phyloP scores from a whole-genome alignment of 2,888 invertebrate species.

The Macaria liturata region DNA sequence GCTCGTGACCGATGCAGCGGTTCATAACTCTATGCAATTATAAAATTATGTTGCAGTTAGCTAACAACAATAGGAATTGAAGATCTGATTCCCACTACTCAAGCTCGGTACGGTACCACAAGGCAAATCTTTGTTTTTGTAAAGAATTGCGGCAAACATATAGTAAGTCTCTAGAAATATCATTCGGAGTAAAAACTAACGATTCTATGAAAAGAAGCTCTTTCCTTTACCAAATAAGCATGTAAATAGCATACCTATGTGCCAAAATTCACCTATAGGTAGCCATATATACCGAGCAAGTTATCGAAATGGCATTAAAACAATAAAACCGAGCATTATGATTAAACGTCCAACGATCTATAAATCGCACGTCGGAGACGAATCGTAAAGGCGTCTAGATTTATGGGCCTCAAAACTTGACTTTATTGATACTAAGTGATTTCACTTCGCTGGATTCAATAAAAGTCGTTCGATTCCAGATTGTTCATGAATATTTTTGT shows the following conservation, averaged over 20 bases:
- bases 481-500: constrained; percentile 9
- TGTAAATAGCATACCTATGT: too few relatives aligned
- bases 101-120: too few relatives aligned
- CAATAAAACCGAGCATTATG: constrained; percentile 20
- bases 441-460: constrained; percentile 23
- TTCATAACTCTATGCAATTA: constrained; percentile 2
- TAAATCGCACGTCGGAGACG: constrained; percentile 22
- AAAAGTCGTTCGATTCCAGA: constrained; percentile 6
- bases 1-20: constrained; percentile 8
- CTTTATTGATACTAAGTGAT: constrained; percentile 31
- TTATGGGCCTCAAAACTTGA: constrained; percentile 27
- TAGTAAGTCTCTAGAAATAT: too few relatives aligned
- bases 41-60: too few relatives aligned
- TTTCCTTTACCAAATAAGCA: too few relatives aligned
- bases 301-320: constrained; percentile 2
- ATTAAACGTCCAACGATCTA: constrained; percentile 27
- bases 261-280: too few relatives aligned
- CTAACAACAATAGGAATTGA: too few relatives aligned
- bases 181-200: too few relatives aligned
- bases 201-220: too few relatives aligned
- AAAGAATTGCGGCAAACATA: too few relatives aligned
- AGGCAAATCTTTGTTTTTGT: too few relatives aligned
- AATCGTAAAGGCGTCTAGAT: constrained; percentile 30
- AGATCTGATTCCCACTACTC: too few relatives aligned
- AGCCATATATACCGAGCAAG: neutral